Conservation (phyloP, 2,888 invertebrate genomes). For the Thalpophila matura region DNA sequence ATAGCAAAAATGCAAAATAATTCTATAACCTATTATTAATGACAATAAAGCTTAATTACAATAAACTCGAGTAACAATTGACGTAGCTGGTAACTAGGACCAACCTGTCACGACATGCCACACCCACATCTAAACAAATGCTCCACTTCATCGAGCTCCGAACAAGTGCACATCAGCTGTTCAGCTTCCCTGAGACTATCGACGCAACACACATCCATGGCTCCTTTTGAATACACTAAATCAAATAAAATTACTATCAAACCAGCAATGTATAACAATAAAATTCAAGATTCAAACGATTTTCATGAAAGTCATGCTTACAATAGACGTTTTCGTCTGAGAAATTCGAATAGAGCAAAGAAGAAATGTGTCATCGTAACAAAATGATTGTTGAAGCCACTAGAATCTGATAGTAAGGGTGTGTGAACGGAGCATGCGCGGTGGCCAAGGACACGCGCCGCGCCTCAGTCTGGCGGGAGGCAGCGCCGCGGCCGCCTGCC, state of each 20-base stretch:
- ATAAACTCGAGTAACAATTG: slow-evolving; percentile 23
- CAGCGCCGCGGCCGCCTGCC: slow-evolving; percentile 84
- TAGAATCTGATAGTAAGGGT: slow-evolving; percentile 83
- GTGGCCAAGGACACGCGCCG: slow-evolving; percentile 84
- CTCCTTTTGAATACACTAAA: slow-evolving; percentile 39
- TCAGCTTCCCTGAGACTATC: slow-evolving; percentile 51
- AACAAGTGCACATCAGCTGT: slow-evolving; percentile 61
- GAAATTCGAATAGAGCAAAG: slow-evolving; percentile 69
- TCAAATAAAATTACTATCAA: slow-evolving; percentile 24
- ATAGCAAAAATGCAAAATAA: no score
- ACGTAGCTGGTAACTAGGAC: slow-evolving; percentile 62
- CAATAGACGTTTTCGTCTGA: slow-evolving; percentile 51
- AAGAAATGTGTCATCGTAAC: slow-evolving; percentile 76
- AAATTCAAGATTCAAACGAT: slow-evolving; percentile 8
- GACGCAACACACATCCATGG: slow-evolving; percentile 58
- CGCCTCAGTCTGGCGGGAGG: slow-evolving; percentile 87
- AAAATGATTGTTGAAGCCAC: slow-evolving; percentile 76
- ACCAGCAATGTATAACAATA: slow-evolving; percentile 43
- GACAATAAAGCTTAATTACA: slow-evolving; percentile 28
- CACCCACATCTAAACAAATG: slow-evolving; percentile 70
- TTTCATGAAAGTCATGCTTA: slow-evolving; percentile 41
- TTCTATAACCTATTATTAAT: no score
- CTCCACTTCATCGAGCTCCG: slow-evolving; percentile 53
- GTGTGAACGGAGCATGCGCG: slow-evolving; percentile 83
- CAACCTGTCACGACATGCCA: slow-evolving; percentile 76